These are phyloP conservation scores for Eubucco bourcierii DNA, from an alignment of 2,113 vertebrate species.

Conservation along the genomic window DNA sequence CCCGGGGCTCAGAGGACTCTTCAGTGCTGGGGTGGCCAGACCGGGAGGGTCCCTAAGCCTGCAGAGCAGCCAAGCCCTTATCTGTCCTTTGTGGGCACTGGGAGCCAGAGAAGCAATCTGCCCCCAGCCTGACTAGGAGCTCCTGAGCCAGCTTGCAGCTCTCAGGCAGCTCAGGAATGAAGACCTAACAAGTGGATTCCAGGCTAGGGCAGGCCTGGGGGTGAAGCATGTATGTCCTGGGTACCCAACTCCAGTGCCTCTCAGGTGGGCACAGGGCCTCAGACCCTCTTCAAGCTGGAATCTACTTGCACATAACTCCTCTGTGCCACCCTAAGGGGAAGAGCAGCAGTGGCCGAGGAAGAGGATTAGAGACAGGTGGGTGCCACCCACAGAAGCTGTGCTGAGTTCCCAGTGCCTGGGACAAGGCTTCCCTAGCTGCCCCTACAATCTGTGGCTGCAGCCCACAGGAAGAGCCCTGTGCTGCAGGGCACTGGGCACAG, in stretches of 20 bases:
- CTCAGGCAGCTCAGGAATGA: fast-evolving
- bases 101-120: not conserved
- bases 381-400: not conserved
- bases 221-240: fast-evolving
- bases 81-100: not conserved
- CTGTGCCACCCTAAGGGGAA: not conserved
- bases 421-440: not conserved
- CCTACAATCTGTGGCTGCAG: not conserved
- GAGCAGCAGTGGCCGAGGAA: not conserved
- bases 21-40: not conserved
- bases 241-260: not conserved
- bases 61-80: not conserved
- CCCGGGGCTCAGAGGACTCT: not conserved
- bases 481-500: not conserved
- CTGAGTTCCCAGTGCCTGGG: not conserved
- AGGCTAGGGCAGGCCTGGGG: too few species aligned
- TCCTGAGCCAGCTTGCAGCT: not conserved
- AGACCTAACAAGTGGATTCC: not conserved
- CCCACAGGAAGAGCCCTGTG: not conserved
- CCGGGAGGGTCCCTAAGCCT: not conserved
- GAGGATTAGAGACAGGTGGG: fast-evolving
- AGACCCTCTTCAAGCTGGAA: not conserved
- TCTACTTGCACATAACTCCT: not conserved
- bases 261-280: fast-evolving
- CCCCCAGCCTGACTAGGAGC: not conserved